Conservation (phyloP, 2,797 vertebrate species). For the Silurus lanzhouensis region DNA sequence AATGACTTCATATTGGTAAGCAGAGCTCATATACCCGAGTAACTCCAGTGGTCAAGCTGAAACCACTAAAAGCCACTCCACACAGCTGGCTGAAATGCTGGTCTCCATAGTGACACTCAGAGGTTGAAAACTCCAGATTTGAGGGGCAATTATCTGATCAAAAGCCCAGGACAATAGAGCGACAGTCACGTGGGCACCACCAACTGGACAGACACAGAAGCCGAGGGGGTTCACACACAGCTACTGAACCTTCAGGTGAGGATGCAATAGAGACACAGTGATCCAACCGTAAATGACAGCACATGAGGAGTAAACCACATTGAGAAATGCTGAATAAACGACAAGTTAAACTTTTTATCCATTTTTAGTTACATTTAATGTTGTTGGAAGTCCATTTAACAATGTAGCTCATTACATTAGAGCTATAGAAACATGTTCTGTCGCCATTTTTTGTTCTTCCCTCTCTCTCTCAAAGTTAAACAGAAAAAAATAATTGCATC, state of each 20-base stretch:
- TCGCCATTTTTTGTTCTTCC: not conserved
- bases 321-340: not conserved
- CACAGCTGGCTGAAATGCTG: conserved; percentile 60
- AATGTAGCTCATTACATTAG: not conserved
- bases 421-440: not conserved
- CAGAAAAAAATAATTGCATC: not conserved
- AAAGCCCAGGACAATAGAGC: conserved; percentile 68
- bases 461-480: not conserved
- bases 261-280: not conserved
- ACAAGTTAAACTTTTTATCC: not conserved
- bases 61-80: conserved; percentile 63
- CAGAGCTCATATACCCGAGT: conserved; percentile 28
- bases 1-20: conserved; percentile 2
- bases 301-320: not conserved
- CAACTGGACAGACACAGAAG: conserved; percentile 61
- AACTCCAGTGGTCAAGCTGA: conserved; percentile 34
- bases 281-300: not conserved
- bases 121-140: conserved; percentile 68
- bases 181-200: conserved; percentile 60
- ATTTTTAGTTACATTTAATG: not conserved
- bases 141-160: conserved; percentile 79
- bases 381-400: not conserved
- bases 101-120: conserved; percentile 75
- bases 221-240: conserved; percentile 52
- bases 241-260: not conserved